phyloP scores from a whole-genome alignment of 64 coral and sea anemone genomes.

The Acropora yongei region DNA sequence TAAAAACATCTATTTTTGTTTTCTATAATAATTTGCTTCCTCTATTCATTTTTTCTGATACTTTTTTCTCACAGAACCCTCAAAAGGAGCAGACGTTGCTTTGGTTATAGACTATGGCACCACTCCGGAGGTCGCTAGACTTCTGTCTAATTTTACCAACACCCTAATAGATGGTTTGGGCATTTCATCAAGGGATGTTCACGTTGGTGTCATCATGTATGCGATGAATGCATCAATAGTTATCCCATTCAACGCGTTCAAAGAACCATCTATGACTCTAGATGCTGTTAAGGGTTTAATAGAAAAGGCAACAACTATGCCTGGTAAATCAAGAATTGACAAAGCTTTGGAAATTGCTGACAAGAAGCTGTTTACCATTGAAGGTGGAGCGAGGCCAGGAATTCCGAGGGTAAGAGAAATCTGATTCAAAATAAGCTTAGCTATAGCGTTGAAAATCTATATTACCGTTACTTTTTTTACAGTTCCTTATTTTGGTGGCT shows the following conservation, averaged over 20 bases:
- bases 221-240: constrained; percentile 24
- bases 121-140: neutral
- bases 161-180: constrained; percentile 28
- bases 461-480: neutral
- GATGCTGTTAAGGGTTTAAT: constrained; percentile 31
- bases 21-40: too few species aligned
- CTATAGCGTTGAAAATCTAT: neutral
- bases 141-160: constrained; percentile 10
- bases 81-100: constrained; percentile 30
- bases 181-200: constrained; percentile 47
- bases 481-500: constrained; percentile 57
- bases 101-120: constrained; percentile 33
- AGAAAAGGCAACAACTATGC: neutral
- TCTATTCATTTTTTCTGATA: neutral
- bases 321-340: constrained; percentile 39
- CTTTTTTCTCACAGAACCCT: neutral
- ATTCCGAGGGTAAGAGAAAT: constrained; percentile 42
- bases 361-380: constrained; percentile 28
- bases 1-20: too few species aligned
- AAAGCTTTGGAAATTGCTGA: constrained; percentile 55
- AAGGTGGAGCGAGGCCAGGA: constrained; percentile 47
- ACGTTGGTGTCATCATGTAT: constrained; percentile 44
- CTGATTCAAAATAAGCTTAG: neutral
- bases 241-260: constrained; percentile 42
- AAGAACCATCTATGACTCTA: neutral